A percentile compares a stretch with the other conserved stretches of the same genome.
These are phyloP conservation scores for Puffinus mauretanicus DNA, from an alignment of 2,113 vertebrate species.

Conservation along the genomic window DNA sequence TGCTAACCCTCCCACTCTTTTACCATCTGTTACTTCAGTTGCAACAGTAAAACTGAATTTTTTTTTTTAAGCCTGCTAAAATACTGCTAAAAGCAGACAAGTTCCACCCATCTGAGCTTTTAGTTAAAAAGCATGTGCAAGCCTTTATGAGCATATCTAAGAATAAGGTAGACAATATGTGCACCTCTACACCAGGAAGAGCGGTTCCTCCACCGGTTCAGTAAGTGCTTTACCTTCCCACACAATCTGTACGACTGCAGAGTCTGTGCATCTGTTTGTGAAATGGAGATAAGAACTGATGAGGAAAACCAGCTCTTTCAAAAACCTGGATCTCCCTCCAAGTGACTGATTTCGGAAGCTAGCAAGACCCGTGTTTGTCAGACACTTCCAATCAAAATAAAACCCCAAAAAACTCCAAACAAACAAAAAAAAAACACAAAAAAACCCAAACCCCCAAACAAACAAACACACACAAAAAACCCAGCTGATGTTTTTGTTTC, in stretches of 20 bases:
- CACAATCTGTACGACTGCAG: not conserved
- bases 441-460: not conserved
- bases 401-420: not conserved
- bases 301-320: not conserved
- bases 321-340: not conserved
- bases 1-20: conserved; percentile 40
- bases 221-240: not conserved
- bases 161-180: not conserved
- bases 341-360: not conserved
- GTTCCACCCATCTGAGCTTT: not conserved
- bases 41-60: not conserved
- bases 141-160: not conserved
- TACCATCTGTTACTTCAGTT: conserved; percentile 47
- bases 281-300: not conserved
- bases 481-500: too few relatives aligned
- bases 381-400: not conserved
- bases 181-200: not conserved
- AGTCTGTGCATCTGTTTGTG: not conserved
- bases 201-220: not conserved
- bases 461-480: not conserved
- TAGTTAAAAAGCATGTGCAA: not conserved
- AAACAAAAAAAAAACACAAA: not conserved
- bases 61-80: not conserved
- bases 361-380: not conserved
- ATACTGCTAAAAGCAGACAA: not conserved